A percentile compares a stretch with the other conserved stretches of the same genome.
Conservation (phyloP, 2,113 vertebrate species). For the Helogale parvula region DNA sequence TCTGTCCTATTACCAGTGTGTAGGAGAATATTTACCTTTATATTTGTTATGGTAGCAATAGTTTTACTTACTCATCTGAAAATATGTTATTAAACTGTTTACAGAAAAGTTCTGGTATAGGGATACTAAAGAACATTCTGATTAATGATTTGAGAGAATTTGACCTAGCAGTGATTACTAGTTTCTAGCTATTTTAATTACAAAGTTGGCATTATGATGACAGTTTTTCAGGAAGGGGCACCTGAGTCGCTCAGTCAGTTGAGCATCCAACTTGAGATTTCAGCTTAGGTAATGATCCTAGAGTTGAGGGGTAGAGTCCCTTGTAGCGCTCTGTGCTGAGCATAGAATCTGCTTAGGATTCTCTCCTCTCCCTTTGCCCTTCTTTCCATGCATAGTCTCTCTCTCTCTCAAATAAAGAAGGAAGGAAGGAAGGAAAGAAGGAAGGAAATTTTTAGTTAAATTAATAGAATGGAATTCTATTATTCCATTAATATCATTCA, state of each 20-base stretch:
- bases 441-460: not conserved
- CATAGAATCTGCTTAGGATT: too few relatives aligned
- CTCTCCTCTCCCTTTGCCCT: too few relatives aligned
- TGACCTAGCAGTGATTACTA: not conserved
- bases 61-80: not conserved
- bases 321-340: too few relatives aligned
- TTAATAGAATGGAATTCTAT: not conserved
- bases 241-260: too few relatives aligned
- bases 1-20: not conserved
- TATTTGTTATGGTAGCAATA: not conserved
- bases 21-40: not conserved
- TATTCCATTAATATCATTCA: too few relatives aligned
- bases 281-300: too few relatives aligned
- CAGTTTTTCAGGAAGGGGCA: not conserved
- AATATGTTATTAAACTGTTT: not conserved
- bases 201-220: not conserved
- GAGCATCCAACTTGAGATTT: too few relatives aligned
- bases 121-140: not conserved
- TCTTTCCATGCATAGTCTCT: too few relatives aligned
- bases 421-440: too few relatives aligned
- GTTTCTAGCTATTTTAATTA: conserved; percentile 1
- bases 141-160: not conserved
- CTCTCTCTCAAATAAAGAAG: too few relatives aligned
- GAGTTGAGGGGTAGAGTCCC: too few relatives aligned
- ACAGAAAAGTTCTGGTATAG: not conserved